Base-by-base conservation (phyloP, 2,888 invertebrate genomes). In the Lepidocyrtoides sp. region DNA sequence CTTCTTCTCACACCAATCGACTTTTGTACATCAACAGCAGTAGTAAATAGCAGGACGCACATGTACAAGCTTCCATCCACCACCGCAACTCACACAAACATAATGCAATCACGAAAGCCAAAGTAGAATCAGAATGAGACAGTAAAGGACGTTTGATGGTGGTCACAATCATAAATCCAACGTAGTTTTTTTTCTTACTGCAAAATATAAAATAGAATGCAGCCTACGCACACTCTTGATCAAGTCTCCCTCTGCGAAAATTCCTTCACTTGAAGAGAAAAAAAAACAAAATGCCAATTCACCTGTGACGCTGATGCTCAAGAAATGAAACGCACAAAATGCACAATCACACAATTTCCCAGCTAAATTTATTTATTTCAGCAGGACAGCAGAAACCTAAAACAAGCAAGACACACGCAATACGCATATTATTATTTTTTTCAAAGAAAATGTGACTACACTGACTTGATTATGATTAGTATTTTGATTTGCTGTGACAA, bases 331-430 rank as follows among this genome's bases (percentile, higher is more conserved):
- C 66, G 66, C 66, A 66, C 66, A 66, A 26, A 66, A 29, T n/a
- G 26, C 66, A 66, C 66, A 66, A n/a, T 32, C 32, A 66, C 66
- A 66, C 66, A 66, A 32, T 66, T 66, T 66, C n/a, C 8, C n/a
- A n/a, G 54, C 54, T 20, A 17, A n/a, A n/a, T n/a, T n/a, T 54
- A 23, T 60, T 23, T 60, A 60, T 60, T 60, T 66, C 32, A 32
- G 66, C 66, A 66, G 66, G 66, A n/a, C 66, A 66, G 26, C n/a
- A 8, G 32, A n/a, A 32, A 3, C 14, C 1, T 57, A 26, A 48
- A 2, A 48, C 1, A 7, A 54, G 3, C 4, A n/a, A 12, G 17
- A 7, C 26, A 7, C 26, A 60, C 60, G 60, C 60, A 60, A 1
- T 12, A 26, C 10, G 60, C 17, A 4, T 26, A 2, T 60, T 20